Conservation (phyloP, 1,140 invertebrate genomes). For the Monochamus saltuarius region DNA sequence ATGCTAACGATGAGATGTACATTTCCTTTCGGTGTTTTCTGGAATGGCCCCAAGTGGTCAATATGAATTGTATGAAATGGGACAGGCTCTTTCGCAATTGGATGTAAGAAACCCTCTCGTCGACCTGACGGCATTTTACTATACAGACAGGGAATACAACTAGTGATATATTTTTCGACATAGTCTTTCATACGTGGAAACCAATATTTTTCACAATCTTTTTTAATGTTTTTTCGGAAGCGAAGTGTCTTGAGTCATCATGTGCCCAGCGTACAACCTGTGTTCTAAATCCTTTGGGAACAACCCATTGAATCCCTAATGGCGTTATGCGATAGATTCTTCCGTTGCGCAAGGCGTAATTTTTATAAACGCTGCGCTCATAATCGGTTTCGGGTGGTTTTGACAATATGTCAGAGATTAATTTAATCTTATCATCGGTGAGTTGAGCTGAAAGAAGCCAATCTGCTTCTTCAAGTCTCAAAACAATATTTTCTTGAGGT, state of each 20-base stretch:
- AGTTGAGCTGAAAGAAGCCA: slow-evolving; percentile 28
- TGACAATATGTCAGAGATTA: slow-evolving; percentile 14
- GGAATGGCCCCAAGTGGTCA: slow-evolving; percentile 42
- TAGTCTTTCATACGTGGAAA: slow-evolving; percentile 21
- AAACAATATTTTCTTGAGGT: not conserved
- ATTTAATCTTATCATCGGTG: slow-evolving; percentile 24
- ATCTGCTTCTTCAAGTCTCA: slow-evolving; percentile 22
- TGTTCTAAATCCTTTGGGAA: slow-evolving; percentile 40
- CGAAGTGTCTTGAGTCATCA: slow-evolving; percentile 45
- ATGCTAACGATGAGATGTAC: slow-evolving; percentile 9
- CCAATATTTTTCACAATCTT: slow-evolving; percentile 14
- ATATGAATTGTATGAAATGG: slow-evolving; percentile 42
- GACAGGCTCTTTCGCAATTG: slow-evolving; percentile 38
- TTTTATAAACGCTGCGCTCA: slow-evolving; percentile 34
- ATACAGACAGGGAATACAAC: slow-evolving; percentile 17
- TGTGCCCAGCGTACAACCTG: slow-evolving; percentile 43
- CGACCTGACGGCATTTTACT: slow-evolving; percentile 25
- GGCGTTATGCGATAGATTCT: slow-evolving; percentile 36
- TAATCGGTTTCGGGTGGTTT: slow-evolving; percentile 26
- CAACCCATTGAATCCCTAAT: slow-evolving; percentile 41
- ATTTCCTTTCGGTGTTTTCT: slow-evolving; percentile 31
- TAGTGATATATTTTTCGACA: slow-evolving; percentile 19
- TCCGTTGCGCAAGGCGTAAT: slow-evolving; percentile 40
- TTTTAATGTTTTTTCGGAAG: slow-evolving; percentile 10
- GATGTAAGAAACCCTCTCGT: slow-evolving; percentile 30